These are phyloP conservation scores for Rutpela maculata DNA, from an alignment of 2,888 invertebrate species.

Conservation along the genomic window DNA sequence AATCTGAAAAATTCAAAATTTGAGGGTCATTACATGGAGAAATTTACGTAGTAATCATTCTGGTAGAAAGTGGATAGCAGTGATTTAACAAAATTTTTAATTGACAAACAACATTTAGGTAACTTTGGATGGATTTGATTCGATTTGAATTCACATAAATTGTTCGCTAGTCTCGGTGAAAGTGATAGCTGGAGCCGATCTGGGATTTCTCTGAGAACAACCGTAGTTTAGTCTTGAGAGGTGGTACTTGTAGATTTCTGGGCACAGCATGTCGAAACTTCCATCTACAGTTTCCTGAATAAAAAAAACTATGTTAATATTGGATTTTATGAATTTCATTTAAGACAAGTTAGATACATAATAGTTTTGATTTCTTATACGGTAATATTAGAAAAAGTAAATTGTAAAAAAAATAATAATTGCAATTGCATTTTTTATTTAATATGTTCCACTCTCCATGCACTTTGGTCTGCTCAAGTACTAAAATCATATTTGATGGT, in stretches of 20 bases:
- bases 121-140: conserved; percentile 40
- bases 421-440: too few species aligned
- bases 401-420: too few species aligned
- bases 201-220: conserved; percentile 69
- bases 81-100: conserved; percentile 22
- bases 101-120: conserved; percentile 52
- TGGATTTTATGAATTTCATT: conserved; percentile 18
- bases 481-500: too few species aligned
- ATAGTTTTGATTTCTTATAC: too few species aligned
- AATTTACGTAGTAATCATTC: too few species aligned
- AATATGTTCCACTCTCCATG: too few species aligned
- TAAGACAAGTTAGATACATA: too few species aligned
- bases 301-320: conserved; percentile 9
- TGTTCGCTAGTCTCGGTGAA: conserved; percentile 72
- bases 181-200: conserved; percentile 79
- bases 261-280: conserved; percentile 55
- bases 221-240: conserved; percentile 52
- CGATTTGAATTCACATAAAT: conserved; percentile 46
- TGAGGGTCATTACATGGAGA: too few species aligned
- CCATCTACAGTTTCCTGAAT: conserved; percentile 60
- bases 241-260: conserved; percentile 55
- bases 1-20: too few species aligned
- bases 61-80: background rate
- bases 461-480: too few species aligned
- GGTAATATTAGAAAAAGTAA: too few species aligned